Conservation (phyloP, 2,888 invertebrate genomes). For the Carterocephalus palaemon region DNA sequence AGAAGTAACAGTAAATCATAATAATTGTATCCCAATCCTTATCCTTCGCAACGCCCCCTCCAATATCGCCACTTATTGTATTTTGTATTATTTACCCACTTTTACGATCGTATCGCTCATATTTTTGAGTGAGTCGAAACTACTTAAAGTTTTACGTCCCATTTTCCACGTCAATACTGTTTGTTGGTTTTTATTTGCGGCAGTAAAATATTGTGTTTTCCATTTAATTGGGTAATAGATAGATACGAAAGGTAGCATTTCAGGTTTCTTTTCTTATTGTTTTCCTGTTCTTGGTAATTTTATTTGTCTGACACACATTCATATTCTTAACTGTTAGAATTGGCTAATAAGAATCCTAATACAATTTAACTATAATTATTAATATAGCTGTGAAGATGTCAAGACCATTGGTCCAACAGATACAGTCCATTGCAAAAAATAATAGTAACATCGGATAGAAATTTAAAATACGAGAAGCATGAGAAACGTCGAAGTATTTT, state of each 20-base stretch:
- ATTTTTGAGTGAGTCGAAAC: slow-evolving; percentile 74
- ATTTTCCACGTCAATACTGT: slow-evolving; percentile 68
- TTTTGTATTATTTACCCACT: slow-evolving; percentile 77
- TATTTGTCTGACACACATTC: no score
- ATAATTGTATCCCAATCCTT: slow-evolving; percentile 42
- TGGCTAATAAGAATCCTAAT: no score
- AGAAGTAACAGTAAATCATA: no score
- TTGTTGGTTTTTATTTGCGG: slow-evolving; percentile 59
- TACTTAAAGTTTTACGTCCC: slow-evolving; percentile 72
- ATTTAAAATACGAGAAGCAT: slow-evolving; percentile 36
- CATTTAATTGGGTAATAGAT: slow-evolving; percentile 55
- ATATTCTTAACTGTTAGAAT: no score
- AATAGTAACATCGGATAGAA: background rate
- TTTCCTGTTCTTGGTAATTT: background rate
- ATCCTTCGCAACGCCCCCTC: slow-evolving; percentile 42
- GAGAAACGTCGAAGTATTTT: slow-evolving; percentile 48
- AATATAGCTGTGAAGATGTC: no score
- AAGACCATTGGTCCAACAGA: no score
- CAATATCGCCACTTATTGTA: slow-evolving; percentile 77
- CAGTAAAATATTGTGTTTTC: slow-evolving; percentile 54
- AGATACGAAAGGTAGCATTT: no score
- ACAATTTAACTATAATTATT: no score
- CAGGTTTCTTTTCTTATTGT: background rate
- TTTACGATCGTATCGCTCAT: slow-evolving; percentile 70
- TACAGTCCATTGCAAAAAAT: no score